phyloP scores from a whole-genome alignment of 2,888 invertebrate species.

The Lepidochitona cinerea region DNA sequence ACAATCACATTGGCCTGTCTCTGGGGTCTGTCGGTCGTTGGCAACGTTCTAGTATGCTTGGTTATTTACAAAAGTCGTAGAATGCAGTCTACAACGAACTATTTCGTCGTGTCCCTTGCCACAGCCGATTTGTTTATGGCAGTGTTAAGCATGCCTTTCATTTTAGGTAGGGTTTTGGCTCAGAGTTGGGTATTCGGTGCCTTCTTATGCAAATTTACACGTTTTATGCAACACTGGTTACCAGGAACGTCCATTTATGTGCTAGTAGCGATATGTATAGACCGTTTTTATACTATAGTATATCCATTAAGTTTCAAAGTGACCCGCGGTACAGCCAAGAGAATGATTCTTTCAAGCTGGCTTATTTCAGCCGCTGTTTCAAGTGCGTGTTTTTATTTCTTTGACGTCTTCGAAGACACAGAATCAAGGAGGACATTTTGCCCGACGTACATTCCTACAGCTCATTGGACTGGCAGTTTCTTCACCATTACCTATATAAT shows the following conservation, averaged over 20 bases:
- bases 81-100: constrained; percentile 69
- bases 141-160: constrained; percentile 49
- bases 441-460: constrained; percentile 42
- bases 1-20: constrained; percentile 30
- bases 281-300: constrained; percentile 68
- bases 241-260: constrained; percentile 50
- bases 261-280: constrained; percentile 58
- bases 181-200: constrained; percentile 50
- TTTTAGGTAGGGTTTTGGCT: constrained; percentile 40
- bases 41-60: constrained; percentile 62
- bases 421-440: constrained; percentile 28
- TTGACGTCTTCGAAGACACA: constrained; percentile 23
- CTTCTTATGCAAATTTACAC: constrained; percentile 53
- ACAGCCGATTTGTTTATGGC: constrained; percentile 50
- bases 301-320: constrained; percentile 68
- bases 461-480: constrained; percentile 33
- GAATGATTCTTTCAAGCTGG: constrained; percentile 56
- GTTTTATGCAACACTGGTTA: constrained; percentile 48
- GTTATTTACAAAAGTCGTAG: constrained; percentile 67
- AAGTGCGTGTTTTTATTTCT: constrained; percentile 54
- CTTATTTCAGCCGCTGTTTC: constrained; percentile 39
- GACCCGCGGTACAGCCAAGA: constrained; percentile 60
- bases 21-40: constrained; percentile 46
- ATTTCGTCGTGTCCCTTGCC: constrained; percentile 64
- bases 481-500: constrained; percentile 44